These are phyloP conservation scores for Rhabditoides inermis DNA, from an alignment of 2,888 invertebrate genomes.

Conservation along the genomic window DNA sequence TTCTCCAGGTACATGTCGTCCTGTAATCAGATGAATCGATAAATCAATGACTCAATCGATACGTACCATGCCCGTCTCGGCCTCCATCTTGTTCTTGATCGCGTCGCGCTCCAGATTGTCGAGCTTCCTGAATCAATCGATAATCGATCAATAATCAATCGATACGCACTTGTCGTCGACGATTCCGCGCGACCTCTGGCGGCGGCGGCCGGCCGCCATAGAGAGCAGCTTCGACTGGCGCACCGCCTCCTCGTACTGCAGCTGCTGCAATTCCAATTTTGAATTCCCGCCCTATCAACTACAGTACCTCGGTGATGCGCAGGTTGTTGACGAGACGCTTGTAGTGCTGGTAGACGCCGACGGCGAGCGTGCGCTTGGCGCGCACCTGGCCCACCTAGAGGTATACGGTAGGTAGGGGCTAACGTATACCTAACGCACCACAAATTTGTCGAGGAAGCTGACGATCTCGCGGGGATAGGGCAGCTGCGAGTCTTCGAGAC, in stretches of 20 bases:
- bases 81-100: too few species aligned
- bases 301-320: constrained; percentile 11
- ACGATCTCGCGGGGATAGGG: too few species aligned
- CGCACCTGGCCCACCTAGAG: constrained; percentile 62
- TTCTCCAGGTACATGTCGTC: constrained; percentile 71
- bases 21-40: constrained; percentile 3
- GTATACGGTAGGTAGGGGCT: too few species aligned
- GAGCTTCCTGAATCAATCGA: too few species aligned
- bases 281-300: neutral
- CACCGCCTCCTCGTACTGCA: neutral
- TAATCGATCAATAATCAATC: too few species aligned
- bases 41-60: constrained; percentile 70
- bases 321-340: constrained; percentile 86
- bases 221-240: too few species aligned
- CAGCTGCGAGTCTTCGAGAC: too few species aligned
- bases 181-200: neutral
- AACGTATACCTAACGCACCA: too few species aligned
- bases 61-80: constrained; percentile 58
- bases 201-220: too few species aligned
- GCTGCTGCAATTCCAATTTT: neutral
- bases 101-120: constrained; percentile 6
- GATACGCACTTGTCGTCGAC: constrained; percentile 13
- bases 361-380: constrained; percentile 91
- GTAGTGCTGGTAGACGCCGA: constrained; percentile 97
- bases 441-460: too few species aligned